Evolutionary conservation across 2,797 vertebrate genomes (phyloP).

Genomic region (Pagetopsis macropterus): DNA sequence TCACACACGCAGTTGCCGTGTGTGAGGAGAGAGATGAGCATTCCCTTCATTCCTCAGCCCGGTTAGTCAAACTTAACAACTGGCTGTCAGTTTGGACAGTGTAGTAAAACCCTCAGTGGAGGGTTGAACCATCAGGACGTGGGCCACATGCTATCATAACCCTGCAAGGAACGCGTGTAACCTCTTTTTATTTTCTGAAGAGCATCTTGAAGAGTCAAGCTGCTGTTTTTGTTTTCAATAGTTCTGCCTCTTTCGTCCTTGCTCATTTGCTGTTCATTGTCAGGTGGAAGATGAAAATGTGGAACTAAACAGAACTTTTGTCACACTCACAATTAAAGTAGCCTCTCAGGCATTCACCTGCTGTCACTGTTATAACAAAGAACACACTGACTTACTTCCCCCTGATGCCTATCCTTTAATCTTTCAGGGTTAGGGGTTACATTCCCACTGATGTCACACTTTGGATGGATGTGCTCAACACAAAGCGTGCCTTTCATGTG

Average conservation of each 20-base stretch:
- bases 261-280: conserved; percentile 10
- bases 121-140: neutral
- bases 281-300: neutral
- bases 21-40: conserved; percentile 26
- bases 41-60: conserved; percentile 33
- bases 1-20: neutral
- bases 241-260: neutral
- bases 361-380: conserved; percentile 18
- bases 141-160: neutral
- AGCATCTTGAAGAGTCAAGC: neutral
- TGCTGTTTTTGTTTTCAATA: conserved; percentile 1
- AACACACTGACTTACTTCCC: conserved; percentile 1
- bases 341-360: neutral
- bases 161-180: neutral
- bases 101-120: conserved; percentile 24
- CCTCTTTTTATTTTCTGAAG: neutral
- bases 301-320: conserved; percentile 11
- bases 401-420: neutral
- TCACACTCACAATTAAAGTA: neutral
- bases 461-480: neutral
- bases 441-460: conserved; percentile 9
- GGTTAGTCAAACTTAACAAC: conserved; percentile 39
- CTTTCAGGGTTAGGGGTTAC: conserved; percentile 19
- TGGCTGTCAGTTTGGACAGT: conserved; percentile 24
- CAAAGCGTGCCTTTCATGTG: neutral